These are phyloP conservation scores for Lamprotornis superbus DNA, from an alignment of 2,113 vertebrate genomes.

Conservation along the genomic window DNA sequence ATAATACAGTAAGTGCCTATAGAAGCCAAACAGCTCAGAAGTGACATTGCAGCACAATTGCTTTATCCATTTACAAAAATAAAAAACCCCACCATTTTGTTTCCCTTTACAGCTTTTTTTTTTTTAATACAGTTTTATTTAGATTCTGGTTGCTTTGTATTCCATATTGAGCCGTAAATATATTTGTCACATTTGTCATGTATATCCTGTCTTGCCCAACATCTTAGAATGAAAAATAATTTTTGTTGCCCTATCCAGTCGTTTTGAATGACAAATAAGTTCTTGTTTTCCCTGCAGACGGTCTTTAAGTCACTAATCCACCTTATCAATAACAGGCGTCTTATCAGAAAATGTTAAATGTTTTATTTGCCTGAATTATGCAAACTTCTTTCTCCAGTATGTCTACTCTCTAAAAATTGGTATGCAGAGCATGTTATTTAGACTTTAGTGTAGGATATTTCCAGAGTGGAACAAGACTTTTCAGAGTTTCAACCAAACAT, in stretches of 20 bases:
- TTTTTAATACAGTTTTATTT: background rate
- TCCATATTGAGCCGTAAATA: background rate
- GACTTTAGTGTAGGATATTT: background rate
- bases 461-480: background rate
- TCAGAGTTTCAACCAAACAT: background rate
- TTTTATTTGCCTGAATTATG: background rate
- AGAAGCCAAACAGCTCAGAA: background rate
- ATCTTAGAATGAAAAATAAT: background rate
- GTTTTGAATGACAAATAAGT: background rate
- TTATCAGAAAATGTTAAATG: background rate
- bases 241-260: background rate
- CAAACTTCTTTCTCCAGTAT: background rate
- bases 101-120: background rate
- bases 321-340: background rate
- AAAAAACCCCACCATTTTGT: background rate
- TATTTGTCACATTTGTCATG: background rate
- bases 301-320: background rate
- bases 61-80: background rate
- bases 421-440: background rate
- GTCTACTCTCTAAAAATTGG: background rate
- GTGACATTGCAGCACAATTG: background rate
- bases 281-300: background rate
- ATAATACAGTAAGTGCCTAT: background rate
- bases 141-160: background rate
- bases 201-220: background rate